Evolutionary conservation across 2,888 invertebrate genomes (phyloP).

Genomic region (Panzeria rudis): DNA sequence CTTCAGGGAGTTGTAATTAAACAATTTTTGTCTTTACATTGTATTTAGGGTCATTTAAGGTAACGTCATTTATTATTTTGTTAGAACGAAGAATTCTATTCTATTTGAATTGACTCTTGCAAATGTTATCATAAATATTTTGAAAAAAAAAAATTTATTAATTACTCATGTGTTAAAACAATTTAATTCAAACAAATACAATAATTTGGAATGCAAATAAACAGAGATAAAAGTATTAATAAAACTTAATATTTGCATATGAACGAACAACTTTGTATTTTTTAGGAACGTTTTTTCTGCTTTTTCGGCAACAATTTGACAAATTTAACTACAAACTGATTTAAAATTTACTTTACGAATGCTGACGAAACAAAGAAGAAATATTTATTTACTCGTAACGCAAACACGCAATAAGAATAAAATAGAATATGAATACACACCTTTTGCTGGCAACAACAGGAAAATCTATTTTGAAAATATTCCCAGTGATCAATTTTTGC

Average conservation of each 20-base stretch:
- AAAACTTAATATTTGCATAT: neutral
- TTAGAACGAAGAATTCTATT: neutral
- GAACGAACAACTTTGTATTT: neutral
- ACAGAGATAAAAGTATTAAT: neutral
- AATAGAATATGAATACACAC: neutral
- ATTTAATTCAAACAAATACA: neutral
- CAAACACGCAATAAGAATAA: neutral
- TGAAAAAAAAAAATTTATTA: neutral
- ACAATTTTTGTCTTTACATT: neutral
- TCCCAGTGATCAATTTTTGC: too few species aligned
- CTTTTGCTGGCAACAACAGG: neutral
- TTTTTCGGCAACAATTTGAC: neutral
- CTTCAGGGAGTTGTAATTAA: constrained; percentile 39
- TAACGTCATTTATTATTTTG: neutral
- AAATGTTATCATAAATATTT: neutral
- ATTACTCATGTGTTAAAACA: neutral
- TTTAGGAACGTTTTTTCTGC: neutral
- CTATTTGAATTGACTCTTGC: neutral
- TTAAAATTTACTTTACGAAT: neutral
- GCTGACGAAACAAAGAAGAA: neutral
- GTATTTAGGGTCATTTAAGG: neutral
- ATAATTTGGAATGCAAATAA: neutral
- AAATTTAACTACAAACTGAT: neutral
- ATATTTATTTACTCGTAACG: neutral
- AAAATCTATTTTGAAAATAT: too few species aligned